Percentiles rank a stretch among this genome's conserved stretches.
These are phyloP conservation scores for Anguilla megastoma DNA, from an alignment of 2,797 vertebrate genomes.

Conservation along the genomic window DNA sequence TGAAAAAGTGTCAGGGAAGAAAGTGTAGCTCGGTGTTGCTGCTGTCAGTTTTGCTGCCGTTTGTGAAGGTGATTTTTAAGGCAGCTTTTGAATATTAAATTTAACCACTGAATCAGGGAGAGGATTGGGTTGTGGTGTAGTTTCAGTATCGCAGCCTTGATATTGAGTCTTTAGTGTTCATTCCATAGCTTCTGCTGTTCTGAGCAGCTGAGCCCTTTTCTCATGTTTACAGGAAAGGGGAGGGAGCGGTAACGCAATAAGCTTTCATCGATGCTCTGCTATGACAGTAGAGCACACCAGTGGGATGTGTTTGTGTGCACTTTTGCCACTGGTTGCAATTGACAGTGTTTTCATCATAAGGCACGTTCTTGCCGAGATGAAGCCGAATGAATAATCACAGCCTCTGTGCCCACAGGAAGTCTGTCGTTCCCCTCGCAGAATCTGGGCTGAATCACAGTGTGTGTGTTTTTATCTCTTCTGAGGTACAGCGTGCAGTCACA, in stretches of 20 bases:
- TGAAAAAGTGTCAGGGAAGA: neutral
- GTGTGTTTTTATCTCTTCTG: neutral
- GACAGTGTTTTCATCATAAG: neutral
- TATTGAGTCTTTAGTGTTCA: neutral
- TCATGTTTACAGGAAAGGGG: neutral
- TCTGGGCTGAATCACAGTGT: constrained; percentile 6
- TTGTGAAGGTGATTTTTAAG: neutral
- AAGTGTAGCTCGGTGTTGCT: neutral
- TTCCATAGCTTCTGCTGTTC: neutral
- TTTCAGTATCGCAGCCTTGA: constrained; percentile 11
- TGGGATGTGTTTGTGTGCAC: constrained; percentile 16
- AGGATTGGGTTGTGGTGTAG: neutral
- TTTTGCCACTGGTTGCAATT: neutral
- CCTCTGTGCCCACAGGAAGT: constrained; percentile 10
- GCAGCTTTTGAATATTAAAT: constrained; percentile 13
- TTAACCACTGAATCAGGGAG: neutral
- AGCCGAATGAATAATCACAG: constrained; percentile 26
- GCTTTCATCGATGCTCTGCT: neutral
- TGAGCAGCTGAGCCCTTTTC: neutral
- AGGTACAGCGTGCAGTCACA: neutral
- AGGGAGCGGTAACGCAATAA: neutral
- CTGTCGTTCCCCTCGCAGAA: neutral
- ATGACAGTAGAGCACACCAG: constrained; percentile 8
- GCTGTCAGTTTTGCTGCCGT: neutral
- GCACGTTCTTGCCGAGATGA: neutral